These are phyloP conservation scores for Brevipalpus yothersi DNA, from an alignment of 1,140 invertebrate genomes.

Conservation along the genomic window DNA sequence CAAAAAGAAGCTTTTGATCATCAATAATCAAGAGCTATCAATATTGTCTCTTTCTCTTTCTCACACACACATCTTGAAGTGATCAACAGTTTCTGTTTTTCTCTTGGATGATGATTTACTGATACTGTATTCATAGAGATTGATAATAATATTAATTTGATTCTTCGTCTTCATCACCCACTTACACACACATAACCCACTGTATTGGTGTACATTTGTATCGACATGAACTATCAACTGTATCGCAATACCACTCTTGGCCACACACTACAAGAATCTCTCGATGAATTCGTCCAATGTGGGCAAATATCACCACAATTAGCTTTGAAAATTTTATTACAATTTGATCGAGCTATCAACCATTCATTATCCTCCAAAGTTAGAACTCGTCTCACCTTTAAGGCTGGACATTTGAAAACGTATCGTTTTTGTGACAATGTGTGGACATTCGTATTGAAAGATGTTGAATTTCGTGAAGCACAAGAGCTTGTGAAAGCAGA, in stretches of 20 bases:
- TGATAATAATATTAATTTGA: too few relatives aligned
- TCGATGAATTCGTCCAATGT: conserved; percentile 78
- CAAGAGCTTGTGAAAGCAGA: conserved; percentile 81
- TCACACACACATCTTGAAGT: too few relatives aligned
- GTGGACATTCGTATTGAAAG: conserved; percentile 97
- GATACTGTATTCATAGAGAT: too few relatives aligned
- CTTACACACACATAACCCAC: too few relatives aligned
- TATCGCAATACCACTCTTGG: conserved; percentile 94
- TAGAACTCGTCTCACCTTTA: conserved; percentile 74
- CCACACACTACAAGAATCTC: conserved; percentile 79
- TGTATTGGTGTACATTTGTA: too few relatives aligned
- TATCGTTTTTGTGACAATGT: conserved; percentile 99
- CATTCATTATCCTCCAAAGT: conserved; percentile 70
- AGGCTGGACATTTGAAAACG: conserved; percentile 88
- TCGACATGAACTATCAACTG: conserved; percentile 43
- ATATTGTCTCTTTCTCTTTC: too few relatives aligned
- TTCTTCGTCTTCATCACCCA: too few relatives aligned
- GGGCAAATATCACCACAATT: conserved; percentile 79
- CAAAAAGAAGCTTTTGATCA: too few relatives aligned
- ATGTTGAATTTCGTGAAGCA: conserved; percentile 91
- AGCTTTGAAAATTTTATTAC: conserved; percentile 69
- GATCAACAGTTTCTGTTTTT: too few relatives aligned
- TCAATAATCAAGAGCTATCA: too few relatives aligned
- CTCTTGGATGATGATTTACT: too few relatives aligned
- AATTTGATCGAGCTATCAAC: conserved; percentile 95